Evolutionary conservation across 35 echinoderm and acorn worm genomes (phyloP).

Genomic region (Apostichopus parvimensis): DNA sequence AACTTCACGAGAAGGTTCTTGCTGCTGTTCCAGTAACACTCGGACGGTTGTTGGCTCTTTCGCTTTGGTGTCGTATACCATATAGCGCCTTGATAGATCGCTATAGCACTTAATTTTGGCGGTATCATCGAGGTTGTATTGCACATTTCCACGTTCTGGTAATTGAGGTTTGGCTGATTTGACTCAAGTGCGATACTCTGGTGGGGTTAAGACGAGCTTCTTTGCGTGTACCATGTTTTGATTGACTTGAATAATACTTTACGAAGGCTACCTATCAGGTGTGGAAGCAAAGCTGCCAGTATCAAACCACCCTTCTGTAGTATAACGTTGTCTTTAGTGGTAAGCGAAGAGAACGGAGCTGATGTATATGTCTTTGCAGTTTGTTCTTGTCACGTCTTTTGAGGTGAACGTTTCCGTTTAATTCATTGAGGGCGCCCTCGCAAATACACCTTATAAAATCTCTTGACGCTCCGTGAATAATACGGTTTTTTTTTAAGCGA

Average conservation of each 20-base stretch:
- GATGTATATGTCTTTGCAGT: background rate
- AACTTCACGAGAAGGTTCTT: too few relatives aligned
- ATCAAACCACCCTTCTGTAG: background rate
- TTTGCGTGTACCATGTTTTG: constrained; percentile 3
- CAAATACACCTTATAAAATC: constrained; percentile 1
- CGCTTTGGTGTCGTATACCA: too few relatives aligned
- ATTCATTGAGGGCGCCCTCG: constrained; percentile 11
- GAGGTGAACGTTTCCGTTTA: constrained; percentile 15
- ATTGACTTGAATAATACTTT: background rate
- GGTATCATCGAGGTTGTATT: background rate
- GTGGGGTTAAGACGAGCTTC: background rate
- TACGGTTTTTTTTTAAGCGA: too few relatives aligned
- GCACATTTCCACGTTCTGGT: too few relatives aligned
- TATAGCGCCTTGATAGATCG: background rate
- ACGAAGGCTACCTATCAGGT: background rate
- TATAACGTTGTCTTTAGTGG: background rate
- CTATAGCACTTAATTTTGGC: constrained; percentile 46
- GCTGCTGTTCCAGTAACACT: too few relatives aligned
- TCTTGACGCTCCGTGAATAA: too few relatives aligned
- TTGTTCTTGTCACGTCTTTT: background rate
- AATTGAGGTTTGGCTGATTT: background rate
- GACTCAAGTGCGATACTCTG: background rate
- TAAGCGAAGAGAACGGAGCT: background rate
- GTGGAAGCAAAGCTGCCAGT: background rate
- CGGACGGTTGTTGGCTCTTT: too few relatives aligned